phyloP scores from a whole-genome alignment of 2,113 vertebrate species.

The Grus americana region DNA sequence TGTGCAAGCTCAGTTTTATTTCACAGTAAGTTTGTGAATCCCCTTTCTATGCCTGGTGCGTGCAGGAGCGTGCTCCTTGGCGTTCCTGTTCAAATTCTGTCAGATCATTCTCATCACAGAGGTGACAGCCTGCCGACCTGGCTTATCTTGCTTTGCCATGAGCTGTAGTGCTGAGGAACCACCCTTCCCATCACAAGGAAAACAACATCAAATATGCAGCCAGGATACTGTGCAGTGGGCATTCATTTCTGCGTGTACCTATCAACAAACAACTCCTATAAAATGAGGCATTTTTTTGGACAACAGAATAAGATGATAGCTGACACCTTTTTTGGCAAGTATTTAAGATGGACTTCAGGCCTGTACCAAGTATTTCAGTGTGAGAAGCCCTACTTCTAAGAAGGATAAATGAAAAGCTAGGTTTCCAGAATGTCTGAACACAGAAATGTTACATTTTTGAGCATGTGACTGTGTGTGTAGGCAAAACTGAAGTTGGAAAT shows the following conservation, averaged over 20 bases:
- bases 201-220: not conserved
- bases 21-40: not conserved
- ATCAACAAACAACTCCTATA: not conserved
- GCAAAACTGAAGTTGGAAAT: not conserved
- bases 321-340: not conserved
- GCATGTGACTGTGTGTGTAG: not conserved
- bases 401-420: not conserved
- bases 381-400: not conserved
- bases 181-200: not conserved
- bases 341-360: not conserved
- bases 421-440: not conserved
- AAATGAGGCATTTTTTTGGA: not conserved
- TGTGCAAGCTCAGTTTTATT: not conserved
- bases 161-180: not conserved
- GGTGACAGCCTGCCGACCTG: not conserved
- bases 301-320: not conserved
- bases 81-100: not conserved
- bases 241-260: not conserved
- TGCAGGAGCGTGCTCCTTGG: not conserved
- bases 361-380: not conserved
- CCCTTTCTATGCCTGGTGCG: not conserved
- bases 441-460: not conserved
- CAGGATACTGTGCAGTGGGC: no score
- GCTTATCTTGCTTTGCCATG: not conserved
- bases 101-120: not conserved